These are phyloP conservation scores for Acanthurus lineatus DNA, from an alignment of 2,797 vertebrate genomes.

Conservation along the genomic window DNA sequence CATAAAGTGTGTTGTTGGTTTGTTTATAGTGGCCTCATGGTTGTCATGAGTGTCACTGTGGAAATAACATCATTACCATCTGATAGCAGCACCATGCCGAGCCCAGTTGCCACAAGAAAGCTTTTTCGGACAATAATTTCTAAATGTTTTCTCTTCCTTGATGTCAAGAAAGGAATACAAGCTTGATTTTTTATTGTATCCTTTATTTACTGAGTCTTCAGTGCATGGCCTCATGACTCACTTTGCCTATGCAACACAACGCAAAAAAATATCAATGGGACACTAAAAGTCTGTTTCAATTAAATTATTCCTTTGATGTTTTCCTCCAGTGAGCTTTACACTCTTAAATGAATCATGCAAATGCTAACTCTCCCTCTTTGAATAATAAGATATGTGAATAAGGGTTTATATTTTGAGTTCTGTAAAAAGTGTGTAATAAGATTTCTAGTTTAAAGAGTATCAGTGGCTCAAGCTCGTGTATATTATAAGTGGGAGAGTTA, in stretches of 20 bases:
- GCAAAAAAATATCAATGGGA: conserved; percentile 31
- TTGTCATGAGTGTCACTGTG: conserved; percentile 76
- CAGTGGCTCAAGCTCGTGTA: neutral
- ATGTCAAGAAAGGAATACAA: conserved; percentile 23
- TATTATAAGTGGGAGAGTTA: neutral
- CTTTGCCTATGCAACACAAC: neutral
- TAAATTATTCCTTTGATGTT: conserved; percentile 28
- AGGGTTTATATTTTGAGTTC: conserved; percentile 40
- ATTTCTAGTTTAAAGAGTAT: conserved; percentile 12
- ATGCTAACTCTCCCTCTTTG: conserved; percentile 20
- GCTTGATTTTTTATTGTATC: neutral
- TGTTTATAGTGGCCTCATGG: conserved; percentile 72
- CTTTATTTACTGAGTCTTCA: conserved; percentile 14
- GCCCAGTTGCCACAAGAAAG: conserved; percentile 41
- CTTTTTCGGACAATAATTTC: conserved; percentile 41
- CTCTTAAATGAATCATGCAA: conserved; percentile 36
- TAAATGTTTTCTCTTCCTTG: conserved; percentile 48
- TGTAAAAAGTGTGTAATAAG: conserved; percentile 20
- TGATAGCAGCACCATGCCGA: conserved; percentile 51
- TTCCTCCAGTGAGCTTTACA: neutral
- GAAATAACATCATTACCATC: conserved; percentile 77
- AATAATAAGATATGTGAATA: conserved; percentile 36
- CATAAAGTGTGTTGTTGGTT: conserved; percentile 72
- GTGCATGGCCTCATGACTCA: conserved; percentile 10
- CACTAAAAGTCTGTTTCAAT: conserved; percentile 55